These are phyloP conservation scores for Amphimallon solstitiale DNA, from an alignment of 2,888 invertebrate genomes.

Conservation along the genomic window DNA sequence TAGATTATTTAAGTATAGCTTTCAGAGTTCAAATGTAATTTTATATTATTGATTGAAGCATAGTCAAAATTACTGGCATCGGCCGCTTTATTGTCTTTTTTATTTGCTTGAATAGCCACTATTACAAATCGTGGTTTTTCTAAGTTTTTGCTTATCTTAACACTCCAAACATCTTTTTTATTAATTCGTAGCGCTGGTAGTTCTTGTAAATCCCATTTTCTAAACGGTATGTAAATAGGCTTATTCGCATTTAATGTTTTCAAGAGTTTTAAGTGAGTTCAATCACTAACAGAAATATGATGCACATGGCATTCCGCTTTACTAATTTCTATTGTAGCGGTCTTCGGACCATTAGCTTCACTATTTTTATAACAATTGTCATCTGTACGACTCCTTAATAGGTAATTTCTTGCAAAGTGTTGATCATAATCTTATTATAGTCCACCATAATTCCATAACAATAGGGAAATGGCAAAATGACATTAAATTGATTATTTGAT, in stretches of 20 bases:
- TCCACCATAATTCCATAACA: constrained; percentile 55
- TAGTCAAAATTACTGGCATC: too few species aligned
- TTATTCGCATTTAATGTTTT: background rate
- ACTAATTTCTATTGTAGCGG: constrained; percentile 3
- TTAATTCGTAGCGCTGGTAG: constrained; percentile 8
- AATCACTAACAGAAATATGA: constrained; percentile 26
- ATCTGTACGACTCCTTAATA: constrained; percentile 49
- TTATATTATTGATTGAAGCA: too few species aligned
- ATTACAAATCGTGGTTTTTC: constrained; percentile 28
- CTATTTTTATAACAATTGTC: constrained; percentile 47
- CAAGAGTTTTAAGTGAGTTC: constrained; percentile 13
- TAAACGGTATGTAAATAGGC: constrained; percentile 23
- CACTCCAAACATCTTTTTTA: constrained; percentile 24
- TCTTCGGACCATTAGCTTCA: background rate
- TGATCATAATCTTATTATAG: constrained; percentile 56
- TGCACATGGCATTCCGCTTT: constrained; percentile 35
- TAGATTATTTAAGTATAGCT: too few species aligned
- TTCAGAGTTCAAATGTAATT: too few species aligned
- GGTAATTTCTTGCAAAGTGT: constrained; percentile 57
- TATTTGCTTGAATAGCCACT: too few species aligned
- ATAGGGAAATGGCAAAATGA: constrained; percentile 36
- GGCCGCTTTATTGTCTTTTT: too few species aligned
- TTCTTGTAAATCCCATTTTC: constrained; percentile 37
- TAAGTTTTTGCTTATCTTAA: constrained; percentile 28
- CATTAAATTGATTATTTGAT: constrained; percentile 11